These are phyloP conservation scores for Physocephala rufipes DNA, from an alignment of 2,888 invertebrate genomes.

Conservation along the genomic window DNA sequence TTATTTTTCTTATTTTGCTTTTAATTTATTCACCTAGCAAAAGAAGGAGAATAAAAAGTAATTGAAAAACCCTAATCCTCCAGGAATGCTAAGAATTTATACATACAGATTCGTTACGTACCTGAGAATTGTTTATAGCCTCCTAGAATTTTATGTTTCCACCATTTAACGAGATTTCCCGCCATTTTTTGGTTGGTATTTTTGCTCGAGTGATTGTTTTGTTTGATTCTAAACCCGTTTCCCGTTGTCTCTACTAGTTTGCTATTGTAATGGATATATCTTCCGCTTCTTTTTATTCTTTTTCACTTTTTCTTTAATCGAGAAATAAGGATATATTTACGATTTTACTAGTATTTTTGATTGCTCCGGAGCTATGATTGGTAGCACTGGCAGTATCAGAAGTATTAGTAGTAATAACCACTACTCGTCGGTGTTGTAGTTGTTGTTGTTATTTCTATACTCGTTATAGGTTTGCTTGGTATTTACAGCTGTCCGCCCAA, in stretches of 20 bases:
- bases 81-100: too few relatives aligned
- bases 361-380: too few relatives aligned
- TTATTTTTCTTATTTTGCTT: too few relatives aligned
- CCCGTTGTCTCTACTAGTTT: not conserved
- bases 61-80: slow-evolving; percentile 32
- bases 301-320: too few relatives aligned
- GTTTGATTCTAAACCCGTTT: slow-evolving; percentile 31
- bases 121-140: slow-evolving; percentile 67
- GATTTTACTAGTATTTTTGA: too few relatives aligned
- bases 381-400: not conserved
- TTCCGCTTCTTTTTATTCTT: too few relatives aligned
- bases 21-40: slow-evolving; percentile 28
- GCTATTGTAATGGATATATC: slow-evolving; percentile 31
- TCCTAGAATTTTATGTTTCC: slow-evolving; percentile 65
- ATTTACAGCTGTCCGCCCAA: slow-evolving; percentile 19
- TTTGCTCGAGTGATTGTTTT: slow-evolving; percentile 37
- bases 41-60: slow-evolving; percentile 43
- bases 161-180: too few relatives aligned
- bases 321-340: too few relatives aligned
- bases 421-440: too few relatives aligned
- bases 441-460: slow-evolving; percentile 31
- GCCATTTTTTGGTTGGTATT: too few relatives aligned
- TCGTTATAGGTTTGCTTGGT: slow-evolving; percentile 11
- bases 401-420: too few relatives aligned
- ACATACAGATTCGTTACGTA: slow-evolving; percentile 48